Conservation (phyloP, 2,797 vertebrate species). For the Falco peregrinus region DNA sequence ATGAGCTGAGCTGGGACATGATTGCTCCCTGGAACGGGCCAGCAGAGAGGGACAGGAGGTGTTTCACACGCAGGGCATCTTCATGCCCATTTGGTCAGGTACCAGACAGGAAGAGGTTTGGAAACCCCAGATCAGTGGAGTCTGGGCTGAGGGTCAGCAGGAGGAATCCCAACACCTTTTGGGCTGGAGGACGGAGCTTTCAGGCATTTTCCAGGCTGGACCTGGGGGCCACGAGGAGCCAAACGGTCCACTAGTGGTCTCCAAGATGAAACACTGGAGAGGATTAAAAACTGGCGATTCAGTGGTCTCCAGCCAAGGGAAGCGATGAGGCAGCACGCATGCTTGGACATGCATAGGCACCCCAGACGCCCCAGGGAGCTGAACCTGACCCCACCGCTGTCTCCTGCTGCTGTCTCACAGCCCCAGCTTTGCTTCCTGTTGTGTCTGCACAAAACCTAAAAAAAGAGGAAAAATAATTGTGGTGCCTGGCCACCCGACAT, state of each 20-base stretch:
- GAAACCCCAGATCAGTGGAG: not conserved
- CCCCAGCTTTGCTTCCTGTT: conserved; percentile 55
- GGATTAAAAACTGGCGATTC: not conserved
- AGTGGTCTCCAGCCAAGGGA: not conserved
- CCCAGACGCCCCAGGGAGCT: not conserved
- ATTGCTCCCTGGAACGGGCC: not conserved
- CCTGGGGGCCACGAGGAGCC: not conserved
- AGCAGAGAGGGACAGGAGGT: not conserved
- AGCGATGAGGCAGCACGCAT: not conserved
- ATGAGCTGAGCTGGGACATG: not conserved
- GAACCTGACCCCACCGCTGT: not conserved
- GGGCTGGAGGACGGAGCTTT: not conserved
- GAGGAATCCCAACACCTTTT: not conserved
- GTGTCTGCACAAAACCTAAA: conserved; percentile 59
- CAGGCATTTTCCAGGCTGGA: not conserved
- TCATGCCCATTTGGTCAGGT: not conserved
- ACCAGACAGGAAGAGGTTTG: not conserved
- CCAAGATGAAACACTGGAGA: not conserved
- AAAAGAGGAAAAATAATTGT: conserved; percentile 34
- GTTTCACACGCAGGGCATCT: not conserved
- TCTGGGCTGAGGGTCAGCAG: not conserved
- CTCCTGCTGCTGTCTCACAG: not conserved
- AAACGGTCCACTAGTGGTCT: not conserved
- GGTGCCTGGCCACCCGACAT: conserved; percentile 22
- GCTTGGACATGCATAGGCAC: not conserved